Conservation (phyloP, 2,888 invertebrate species). For the Phrixothrix hirtus region DNA sequence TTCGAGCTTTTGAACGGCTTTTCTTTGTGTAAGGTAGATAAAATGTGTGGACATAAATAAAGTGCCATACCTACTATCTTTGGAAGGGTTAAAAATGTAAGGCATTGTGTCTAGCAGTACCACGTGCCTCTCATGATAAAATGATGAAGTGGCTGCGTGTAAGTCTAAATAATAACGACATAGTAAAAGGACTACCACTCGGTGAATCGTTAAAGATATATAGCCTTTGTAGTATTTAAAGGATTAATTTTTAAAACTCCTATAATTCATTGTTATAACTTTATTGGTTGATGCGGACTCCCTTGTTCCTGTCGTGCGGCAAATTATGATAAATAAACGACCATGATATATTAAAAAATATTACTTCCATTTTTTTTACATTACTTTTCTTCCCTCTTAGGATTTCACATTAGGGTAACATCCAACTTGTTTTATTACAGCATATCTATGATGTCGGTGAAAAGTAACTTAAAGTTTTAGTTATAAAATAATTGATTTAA, state of each 20-base stretch:
- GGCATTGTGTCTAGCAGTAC: constrained; percentile 4
- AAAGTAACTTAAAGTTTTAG: too few relatives aligned
- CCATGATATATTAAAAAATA: constrained; percentile 14
- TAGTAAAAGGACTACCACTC: constrained; percentile 8
- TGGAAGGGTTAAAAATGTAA: too few relatives aligned
- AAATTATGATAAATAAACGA: constrained; percentile 8
- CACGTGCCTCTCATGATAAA: neutral
- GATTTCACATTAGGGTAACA: too few relatives aligned
- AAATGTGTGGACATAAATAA: too few relatives aligned
- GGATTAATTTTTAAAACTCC: constrained; percentile 8
- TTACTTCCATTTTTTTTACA: neutral
- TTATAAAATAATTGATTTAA: too few relatives aligned
- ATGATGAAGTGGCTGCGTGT: constrained; percentile 14
- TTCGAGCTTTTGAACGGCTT: too few relatives aligned
- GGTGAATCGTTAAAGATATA: constrained; percentile 5
- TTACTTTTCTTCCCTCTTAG: too few relatives aligned
- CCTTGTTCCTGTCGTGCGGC: constrained; percentile 8
- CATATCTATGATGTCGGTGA: too few relatives aligned
- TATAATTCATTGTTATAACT: constrained; percentile 13
- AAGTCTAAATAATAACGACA: constrained; percentile 9
- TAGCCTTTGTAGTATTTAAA: constrained; percentile 9
- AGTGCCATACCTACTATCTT: too few relatives aligned
- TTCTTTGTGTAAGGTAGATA: too few relatives aligned
- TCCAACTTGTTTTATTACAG: too few relatives aligned
- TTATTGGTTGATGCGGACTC: constrained; percentile 2